Evolutionary conservation across 2,113 vertebrate genomes (phyloP).

Genomic region (Bungarus multicinctus): DNA sequence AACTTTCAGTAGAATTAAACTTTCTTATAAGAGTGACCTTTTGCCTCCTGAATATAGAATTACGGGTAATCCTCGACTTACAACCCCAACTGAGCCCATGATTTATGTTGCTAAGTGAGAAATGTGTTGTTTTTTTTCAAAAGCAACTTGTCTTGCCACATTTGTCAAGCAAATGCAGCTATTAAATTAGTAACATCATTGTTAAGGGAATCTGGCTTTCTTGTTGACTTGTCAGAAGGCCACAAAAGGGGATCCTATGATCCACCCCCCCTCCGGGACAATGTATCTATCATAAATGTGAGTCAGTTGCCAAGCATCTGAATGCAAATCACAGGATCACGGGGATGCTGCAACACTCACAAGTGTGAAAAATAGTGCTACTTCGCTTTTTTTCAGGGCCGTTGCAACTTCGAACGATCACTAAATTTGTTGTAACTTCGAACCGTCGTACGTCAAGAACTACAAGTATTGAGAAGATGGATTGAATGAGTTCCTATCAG

Average conservation of each 20-base stretch:
- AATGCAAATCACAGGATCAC: not conserved
- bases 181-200: not conserved
- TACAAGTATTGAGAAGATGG: constrained; percentile 48
- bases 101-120: not conserved
- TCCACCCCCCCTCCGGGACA: not conserved
- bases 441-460: not conserved
- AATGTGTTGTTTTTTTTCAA: not conserved
- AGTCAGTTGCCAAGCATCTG: not conserved
- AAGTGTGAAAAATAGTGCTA: not conserved
- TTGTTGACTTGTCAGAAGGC: not conserved
- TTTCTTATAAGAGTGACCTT: constrained; percentile 32
- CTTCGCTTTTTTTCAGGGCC: not conserved
- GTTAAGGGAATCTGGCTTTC: not conserved
- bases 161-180: not conserved
- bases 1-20: constrained; percentile 19
- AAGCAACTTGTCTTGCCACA: not conserved
- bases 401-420: not conserved
- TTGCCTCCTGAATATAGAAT: constrained; percentile 43
- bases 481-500: constrained; percentile 39
- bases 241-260: not conserved
- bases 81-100: not conserved
- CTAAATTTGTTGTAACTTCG: not conserved
- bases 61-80: not conserved
- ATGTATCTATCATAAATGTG: not conserved
- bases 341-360: not conserved